Base-by-base conservation (phyloP, 2,888 invertebrate genomes). In the Zele albiditarsus region DNA sequence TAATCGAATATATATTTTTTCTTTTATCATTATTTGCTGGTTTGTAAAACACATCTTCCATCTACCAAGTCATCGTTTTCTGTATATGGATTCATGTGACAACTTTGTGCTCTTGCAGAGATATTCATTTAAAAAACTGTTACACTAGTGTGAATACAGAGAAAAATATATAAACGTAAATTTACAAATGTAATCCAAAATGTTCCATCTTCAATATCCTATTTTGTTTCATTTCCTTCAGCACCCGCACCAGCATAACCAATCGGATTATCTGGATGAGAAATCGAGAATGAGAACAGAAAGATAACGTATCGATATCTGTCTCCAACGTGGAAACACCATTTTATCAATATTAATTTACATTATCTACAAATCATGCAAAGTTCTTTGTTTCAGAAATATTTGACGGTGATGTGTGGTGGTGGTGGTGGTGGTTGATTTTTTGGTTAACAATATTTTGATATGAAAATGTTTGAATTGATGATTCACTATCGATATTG, bases 401-500 rank as follows among this genome's bases (percentile, higher is more conserved):
- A n/a, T 46, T 46, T 16, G 16, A 46, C 16, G 6, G 5, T 38
- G 38, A 2, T 12, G 8, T 0, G 12, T 8, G 10, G 10, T 38
- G n/a, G n/a, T n/a, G n/a, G n/a, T n/a, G n/a, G n/a, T n/a, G n/a
- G n/a, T n/a, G n/a, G n/a, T n/a, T n/a, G 8, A 38, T 12, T 38
- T 4, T 38, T 12, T 1, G 12, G 8, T 12, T 38, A 38, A 2
- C 8, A 10, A 23, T 6, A 53, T 23, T 20, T 6, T 0, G 8
- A 53, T 58, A 60, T 70, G 23, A 28, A 70, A 63, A 63, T 33
- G 33, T 71, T 49, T 14, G 57, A n/a, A 38, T 53, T 20, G 31
- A 57, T 31, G 25, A 65, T 65, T 65, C 46, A 20, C 62, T 49
- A 71, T 60, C 60, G 58, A 72, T 71, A 75, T 72, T 72, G 67